Base-by-base conservation (phyloP, 2,113 vertebrate species). In the Peromyscus polionotus region DNA sequence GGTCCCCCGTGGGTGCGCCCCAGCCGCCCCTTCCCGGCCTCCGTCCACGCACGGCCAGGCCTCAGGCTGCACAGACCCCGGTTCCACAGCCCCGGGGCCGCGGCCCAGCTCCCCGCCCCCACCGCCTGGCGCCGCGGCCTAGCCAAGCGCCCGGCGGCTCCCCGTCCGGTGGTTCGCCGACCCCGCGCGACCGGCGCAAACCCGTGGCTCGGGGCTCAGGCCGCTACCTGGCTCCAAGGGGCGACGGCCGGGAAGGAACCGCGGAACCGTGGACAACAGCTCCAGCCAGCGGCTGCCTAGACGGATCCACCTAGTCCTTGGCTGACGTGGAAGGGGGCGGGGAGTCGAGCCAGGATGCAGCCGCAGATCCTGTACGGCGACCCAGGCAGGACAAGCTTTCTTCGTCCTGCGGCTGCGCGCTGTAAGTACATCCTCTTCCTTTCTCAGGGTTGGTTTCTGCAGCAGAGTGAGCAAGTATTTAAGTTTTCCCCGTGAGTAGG, bases 251-350 rank as follows among this genome's bases (percentile, higher is more conserved):
- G 20, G 67, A 39, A 39, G 68, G 51, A 45, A 85, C 65, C 1
- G 75, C 84, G 22, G 39, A 48, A 42, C 92, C 42, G 67, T 48
- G 45, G 2, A 36, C 75, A 9, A 20, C 33, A 3, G 77, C 28
- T 91, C 72, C 90, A 7, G 67, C 57, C 95, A 89, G 51, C 72
- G 20, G 84, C 68, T 6, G 68, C 76, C 0, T 61, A 81, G 7
- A 68, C 72, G 1, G 83, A 65, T 88, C 87, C 68, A 28, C 83
- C 1, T 45, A 94, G 80, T 93, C 97, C 93, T 92, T 1, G 90
- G 98, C 98, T 99, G 99, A 99, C 99, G 99, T 99, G 99, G 99
- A 99, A 96, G 77, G 90, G 16, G 97, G 90, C 24, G 95, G 96
- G 67, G 73, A 63, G 31, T 54, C 57, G 11, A 54, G 13, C 10